A percentile compares a stretch with the other conserved stretches of the same genome.
These are phyloP conservation scores for Riparia riparia DNA, from an alignment of 2,113 vertebrate species.

Conservation along the genomic window DNA sequence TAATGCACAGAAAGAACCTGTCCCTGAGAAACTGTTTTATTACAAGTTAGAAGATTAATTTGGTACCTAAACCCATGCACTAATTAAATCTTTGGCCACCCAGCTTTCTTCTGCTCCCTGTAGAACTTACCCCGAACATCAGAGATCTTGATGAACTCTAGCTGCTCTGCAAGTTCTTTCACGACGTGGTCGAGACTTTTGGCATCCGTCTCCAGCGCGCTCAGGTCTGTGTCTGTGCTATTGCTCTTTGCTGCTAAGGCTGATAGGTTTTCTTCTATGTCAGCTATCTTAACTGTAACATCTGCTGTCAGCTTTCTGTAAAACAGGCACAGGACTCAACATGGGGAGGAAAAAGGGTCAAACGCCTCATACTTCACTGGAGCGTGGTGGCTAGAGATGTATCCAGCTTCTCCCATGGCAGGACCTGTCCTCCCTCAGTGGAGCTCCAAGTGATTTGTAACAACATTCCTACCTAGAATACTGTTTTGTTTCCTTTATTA, in stretches of 20 bases:
- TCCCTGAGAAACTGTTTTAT: background rate
- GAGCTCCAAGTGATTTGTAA: background rate
- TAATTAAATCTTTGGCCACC: background rate
- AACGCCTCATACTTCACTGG: background rate
- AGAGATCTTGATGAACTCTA: constrained; percentile 96
- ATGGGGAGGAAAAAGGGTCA: background rate
- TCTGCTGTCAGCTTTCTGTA: constrained; percentile 86
- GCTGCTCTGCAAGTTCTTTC: constrained; percentile 87
- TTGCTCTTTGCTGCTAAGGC: constrained; percentile 77
- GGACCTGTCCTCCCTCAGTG: background rate
- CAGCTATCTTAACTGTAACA: constrained; percentile 83
- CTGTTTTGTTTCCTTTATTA: constrained; percentile 38
- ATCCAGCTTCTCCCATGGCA: background rate
- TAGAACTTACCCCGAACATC: constrained; percentile 87
- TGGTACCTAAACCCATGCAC: background rate
- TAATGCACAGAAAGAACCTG: background rate
- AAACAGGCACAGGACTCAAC: constrained; percentile 2
- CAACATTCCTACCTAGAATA: background rate
- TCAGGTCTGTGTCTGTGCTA: constrained; percentile 76
- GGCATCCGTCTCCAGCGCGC: constrained; percentile 79
- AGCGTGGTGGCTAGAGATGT: background rate
- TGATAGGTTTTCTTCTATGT: constrained; percentile 81
- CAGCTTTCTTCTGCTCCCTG: background rate
- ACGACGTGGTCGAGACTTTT: constrained; percentile 84
- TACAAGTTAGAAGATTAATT: background rate